phyloP scores from a whole-genome alignment of 2,797 vertebrate species.

The Chlorospingus flavigularis region DNA sequence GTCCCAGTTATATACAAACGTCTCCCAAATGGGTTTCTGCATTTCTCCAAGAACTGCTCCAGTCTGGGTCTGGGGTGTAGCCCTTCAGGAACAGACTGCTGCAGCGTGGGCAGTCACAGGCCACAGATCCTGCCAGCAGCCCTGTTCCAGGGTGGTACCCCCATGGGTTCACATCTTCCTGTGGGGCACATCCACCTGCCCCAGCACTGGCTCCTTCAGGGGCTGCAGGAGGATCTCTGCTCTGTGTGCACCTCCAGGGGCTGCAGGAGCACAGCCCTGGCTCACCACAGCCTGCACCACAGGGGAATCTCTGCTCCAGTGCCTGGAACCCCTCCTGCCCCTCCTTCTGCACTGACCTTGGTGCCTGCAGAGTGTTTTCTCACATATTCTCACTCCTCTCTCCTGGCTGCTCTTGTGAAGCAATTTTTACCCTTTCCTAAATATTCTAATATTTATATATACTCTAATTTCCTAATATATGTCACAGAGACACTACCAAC shows the following conservation, averaged over 20 bases:
- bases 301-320: accelerated
- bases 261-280: neutral
- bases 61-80: neutral
- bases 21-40: neutral
- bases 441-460: neutral
- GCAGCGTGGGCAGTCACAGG: accelerated
- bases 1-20: neutral
- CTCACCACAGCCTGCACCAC: neutral
- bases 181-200: neutral
- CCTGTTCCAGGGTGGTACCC: accelerated
- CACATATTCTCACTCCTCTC: neutral
- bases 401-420: neutral
- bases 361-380: neutral
- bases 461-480: neutral
- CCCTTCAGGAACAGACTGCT: neutral
- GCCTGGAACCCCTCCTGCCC: accelerated
- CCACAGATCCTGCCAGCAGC: neutral
- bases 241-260: neutral
- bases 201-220: accelerated
- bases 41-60: neutral
- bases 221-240: neutral
- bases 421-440: neutral
- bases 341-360: neutral
- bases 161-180: neutral
- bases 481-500: neutral